Evolutionary conservation across 2,888 invertebrate genomes (phyloP).

Genomic region (Lasioglossum zephyrum): DNA sequence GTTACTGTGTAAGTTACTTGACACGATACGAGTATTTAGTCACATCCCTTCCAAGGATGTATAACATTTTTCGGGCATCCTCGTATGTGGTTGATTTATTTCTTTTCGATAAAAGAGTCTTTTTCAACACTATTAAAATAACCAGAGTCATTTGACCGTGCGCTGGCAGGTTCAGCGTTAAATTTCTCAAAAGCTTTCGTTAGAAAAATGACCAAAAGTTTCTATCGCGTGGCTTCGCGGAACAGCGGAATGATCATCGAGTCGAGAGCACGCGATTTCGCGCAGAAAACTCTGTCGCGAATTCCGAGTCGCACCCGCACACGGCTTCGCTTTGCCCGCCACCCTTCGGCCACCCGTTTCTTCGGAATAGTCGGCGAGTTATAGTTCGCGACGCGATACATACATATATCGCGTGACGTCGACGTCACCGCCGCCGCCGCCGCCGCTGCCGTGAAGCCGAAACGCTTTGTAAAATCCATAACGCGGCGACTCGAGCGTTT

Average conservation of each 20-base stretch:
- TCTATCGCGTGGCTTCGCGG: not conserved
- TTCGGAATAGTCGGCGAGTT: conserved; percentile 33
- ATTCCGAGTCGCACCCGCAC: conserved; percentile 18
- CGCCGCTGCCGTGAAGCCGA: conserved; percentile 23
- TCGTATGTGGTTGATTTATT: no score
- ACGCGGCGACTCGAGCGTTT: conserved; percentile 31
- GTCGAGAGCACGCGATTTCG: conserved; percentile 3
- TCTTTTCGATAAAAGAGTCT: no score
- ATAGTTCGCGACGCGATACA: conserved; percentile 13
- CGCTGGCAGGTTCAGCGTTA: not conserved
- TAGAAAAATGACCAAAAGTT: no score
- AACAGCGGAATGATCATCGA: conserved; percentile 8
- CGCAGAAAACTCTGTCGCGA: conserved; percentile 7
- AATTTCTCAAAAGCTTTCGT: not conserved
- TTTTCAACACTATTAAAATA: not conserved
- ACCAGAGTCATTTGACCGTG: not conserved
- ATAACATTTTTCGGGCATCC: no score
- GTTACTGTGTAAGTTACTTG: no score
- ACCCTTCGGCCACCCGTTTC: not conserved
- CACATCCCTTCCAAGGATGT: no score
- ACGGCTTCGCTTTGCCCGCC: not conserved
- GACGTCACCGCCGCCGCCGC: conserved; percentile 8
- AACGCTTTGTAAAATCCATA: conserved; percentile 56
- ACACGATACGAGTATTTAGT: no score
- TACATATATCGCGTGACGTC: conserved; percentile 22